phyloP scores from a whole-genome alignment of 2,797 vertebrate species.

The Scyliorhinus canicula region DNA sequence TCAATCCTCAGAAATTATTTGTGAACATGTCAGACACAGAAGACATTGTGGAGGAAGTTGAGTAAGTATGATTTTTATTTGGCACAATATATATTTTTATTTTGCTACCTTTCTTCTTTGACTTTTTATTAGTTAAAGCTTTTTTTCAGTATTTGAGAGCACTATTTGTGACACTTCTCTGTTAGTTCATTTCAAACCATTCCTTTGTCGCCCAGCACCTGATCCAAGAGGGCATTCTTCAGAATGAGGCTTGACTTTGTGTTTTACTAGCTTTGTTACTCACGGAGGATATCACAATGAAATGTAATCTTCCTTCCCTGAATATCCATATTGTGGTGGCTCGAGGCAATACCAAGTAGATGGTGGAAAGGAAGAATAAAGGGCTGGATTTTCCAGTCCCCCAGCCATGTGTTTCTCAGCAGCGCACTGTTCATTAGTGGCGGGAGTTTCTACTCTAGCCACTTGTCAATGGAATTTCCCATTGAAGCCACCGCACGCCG shows the following conservation, averaged over 20 bases:
- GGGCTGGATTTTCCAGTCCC: no score
- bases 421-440: no score
- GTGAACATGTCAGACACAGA: constrained; percentile 78
- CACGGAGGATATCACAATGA: not conserved
- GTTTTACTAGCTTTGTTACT: not conserved
- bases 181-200: not conserved
- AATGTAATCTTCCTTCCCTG: not conserved
- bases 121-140: not conserved
- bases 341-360: no score
- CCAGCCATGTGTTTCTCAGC: no score
- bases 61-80: constrained; percentile 63
- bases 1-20: constrained; percentile 44
- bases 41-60: constrained; percentile 65
- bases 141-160: not conserved
- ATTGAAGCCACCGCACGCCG: no score
- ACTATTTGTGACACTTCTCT: not conserved
- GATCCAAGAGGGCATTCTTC: not conserved
- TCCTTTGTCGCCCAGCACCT: not conserved
- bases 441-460: no score
- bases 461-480: no score
- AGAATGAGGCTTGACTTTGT: not conserved
- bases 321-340: no score
- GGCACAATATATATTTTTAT: constrained; percentile 36
- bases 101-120: constrained; percentile 34
- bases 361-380: no score